phyloP scores from a whole-genome alignment of 2,888 invertebrate species.

The Drosophila limbata region DNA sequence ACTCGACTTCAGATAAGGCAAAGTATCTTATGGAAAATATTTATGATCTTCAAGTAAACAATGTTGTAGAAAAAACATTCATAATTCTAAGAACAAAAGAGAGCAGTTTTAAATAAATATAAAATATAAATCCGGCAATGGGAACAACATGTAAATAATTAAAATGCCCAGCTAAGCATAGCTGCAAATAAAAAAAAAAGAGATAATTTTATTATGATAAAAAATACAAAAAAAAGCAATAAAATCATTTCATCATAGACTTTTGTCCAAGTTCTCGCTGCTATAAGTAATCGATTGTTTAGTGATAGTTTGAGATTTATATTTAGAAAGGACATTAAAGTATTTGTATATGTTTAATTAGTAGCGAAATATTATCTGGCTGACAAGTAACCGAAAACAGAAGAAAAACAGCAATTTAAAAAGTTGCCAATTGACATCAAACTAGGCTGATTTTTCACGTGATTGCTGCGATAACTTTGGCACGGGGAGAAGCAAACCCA shows the following conservation, averaged over 20 bases:
- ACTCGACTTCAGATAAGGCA: not conserved
- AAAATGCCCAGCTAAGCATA: not conserved
- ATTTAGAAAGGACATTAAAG: constrained; percentile 15
- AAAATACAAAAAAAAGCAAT: not conserved
- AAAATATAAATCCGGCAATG: not conserved
- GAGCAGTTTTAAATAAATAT: not conserved
- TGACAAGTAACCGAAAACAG: constrained; percentile 32
- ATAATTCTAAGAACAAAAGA: not conserved
- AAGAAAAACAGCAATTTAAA: constrained; percentile 48
- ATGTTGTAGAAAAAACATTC: not conserved
- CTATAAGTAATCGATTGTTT: no score
- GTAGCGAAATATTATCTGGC: constrained; percentile 19
- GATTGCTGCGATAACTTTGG: constrained; percentile 22
- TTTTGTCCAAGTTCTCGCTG: not conserved
- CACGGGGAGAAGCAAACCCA: constrained; percentile 47
- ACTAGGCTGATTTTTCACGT: constrained; percentile 25
- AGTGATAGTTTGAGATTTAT: not conserved
- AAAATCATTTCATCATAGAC: not conserved
- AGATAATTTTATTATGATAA: not conserved
- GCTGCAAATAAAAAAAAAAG: not conserved
- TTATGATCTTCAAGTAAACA: constrained; percentile 3
- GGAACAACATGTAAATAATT: not conserved
- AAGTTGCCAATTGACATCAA: constrained; percentile 41
- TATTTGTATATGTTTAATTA: constrained; percentile 8
- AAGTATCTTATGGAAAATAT: not conserved